Conservation (phyloP, 1,140 invertebrate species). For the Pseudomyrmex sp. region DNA sequence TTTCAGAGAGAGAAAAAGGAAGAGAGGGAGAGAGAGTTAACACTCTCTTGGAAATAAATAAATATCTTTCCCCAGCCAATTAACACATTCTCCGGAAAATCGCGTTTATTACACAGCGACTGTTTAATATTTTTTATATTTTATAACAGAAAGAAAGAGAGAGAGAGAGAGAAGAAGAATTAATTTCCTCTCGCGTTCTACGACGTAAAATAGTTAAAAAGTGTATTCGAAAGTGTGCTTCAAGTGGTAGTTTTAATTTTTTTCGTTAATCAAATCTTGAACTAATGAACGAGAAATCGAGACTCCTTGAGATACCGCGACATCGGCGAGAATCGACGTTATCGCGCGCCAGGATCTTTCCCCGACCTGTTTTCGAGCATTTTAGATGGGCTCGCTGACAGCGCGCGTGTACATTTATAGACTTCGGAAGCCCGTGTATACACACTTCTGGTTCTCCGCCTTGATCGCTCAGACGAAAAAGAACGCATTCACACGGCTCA, state of each 20-base stretch:
- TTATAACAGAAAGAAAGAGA: too few relatives aligned
- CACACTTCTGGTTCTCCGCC: background rate
- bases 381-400: background rate
- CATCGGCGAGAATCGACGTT: background rate
- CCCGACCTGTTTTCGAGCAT: background rate
- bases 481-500: background rate
- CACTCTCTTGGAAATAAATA: conserved; percentile 1
- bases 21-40: background rate
- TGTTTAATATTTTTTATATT: too few relatives aligned
- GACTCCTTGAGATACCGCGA: background rate
- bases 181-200: too few relatives aligned
- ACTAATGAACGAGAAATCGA: background rate
- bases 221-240: too few relatives aligned
- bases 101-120: too few relatives aligned
- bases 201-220: too few relatives aligned
- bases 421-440: background rate
- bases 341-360: background rate
- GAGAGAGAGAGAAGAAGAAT: too few relatives aligned
- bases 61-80: background rate
- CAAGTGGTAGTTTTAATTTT: background rate
- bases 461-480: conserved; percentile 19
- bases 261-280: background rate
- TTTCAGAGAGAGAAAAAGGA: background rate
- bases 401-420: background rate
- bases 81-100: background rate